These are phyloP conservation scores for Tragopan temminckii DNA, from an alignment of 2,797 vertebrate species.

Conservation along the genomic window DNA sequence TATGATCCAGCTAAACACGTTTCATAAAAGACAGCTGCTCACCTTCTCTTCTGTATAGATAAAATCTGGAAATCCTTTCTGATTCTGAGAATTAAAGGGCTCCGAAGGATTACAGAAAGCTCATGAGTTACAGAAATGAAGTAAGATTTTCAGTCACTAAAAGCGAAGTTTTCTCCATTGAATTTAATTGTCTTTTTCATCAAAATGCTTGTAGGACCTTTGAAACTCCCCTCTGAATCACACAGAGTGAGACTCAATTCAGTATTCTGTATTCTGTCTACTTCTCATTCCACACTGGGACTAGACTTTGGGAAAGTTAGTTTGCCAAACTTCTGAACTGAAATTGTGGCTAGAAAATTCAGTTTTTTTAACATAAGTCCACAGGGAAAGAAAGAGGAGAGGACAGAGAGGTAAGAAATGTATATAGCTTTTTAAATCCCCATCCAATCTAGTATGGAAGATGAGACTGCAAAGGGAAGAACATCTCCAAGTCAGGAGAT, in stretches of 20 bases:
- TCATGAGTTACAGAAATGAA: not conserved
- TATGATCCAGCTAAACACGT: not conserved
- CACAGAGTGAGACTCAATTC: not conserved
- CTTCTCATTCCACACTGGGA: not conserved
- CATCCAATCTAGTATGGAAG: not conserved
- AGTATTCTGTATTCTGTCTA: not conserved
- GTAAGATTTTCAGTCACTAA: not conserved
- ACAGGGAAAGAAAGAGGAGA: not conserved
- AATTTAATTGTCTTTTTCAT: not conserved
- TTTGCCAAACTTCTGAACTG: not conserved
- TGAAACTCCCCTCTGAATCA: not conserved
- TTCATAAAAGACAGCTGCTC: not conserved
- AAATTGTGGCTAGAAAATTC: not conserved
- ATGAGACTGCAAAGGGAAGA: not conserved
- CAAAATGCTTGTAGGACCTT: not conserved
- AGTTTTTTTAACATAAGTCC: not conserved
- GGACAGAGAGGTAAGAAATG: not conserved
- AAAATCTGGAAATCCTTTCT: not conserved
- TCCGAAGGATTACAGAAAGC: not conserved
- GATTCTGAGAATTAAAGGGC: not conserved
- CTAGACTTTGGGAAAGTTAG: not conserved
- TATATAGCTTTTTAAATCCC: not conserved
- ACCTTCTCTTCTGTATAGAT: not conserved
- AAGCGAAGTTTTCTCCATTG: not conserved
- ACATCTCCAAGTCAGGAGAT: fast-evolving